phyloP scores from a whole-genome alignment of 1,140 invertebrate genomes.

The Oryctes rhinoceros region DNA sequence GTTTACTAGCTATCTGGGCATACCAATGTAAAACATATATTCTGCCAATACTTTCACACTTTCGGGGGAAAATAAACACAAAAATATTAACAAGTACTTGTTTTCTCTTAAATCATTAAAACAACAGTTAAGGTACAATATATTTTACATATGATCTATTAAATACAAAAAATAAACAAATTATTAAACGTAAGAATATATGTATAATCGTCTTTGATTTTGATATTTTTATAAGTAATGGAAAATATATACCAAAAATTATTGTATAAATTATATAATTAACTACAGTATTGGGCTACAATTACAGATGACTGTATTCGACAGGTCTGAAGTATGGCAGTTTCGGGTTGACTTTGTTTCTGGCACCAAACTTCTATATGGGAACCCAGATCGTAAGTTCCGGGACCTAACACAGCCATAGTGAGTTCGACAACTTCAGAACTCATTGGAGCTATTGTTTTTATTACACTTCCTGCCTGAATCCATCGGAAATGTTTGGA shows the following conservation, averaged over 20 bases:
- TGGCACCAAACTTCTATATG: constrained; percentile 56
- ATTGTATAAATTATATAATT: constrained; percentile 6
- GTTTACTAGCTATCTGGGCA: too few species aligned
- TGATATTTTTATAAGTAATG: constrained; percentile 12
- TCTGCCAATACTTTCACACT: not conserved
- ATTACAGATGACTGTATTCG: constrained; percentile 57
- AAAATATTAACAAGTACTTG: constrained; percentile 2
- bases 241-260: not conserved
- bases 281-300: constrained; percentile 44
- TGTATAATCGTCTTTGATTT: constrained; percentile 17
- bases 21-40: too few species aligned
- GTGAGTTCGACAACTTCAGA: constrained; percentile 53
- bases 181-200: constrained; percentile 19
- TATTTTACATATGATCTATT: not conserved
- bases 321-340: constrained; percentile 54
- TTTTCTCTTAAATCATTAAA: constrained; percentile 27
- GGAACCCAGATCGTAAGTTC: constrained; percentile 58
- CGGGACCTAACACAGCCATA: constrained; percentile 55
- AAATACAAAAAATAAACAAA: constrained; percentile 35
- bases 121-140: constrained; percentile 12
- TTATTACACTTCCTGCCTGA: constrained; percentile 51
- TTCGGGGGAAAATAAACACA: constrained; percentile 4
- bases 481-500: constrained; percentile 58
- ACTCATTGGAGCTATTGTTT: constrained; percentile 52
- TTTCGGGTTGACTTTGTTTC: constrained; percentile 47